phyloP scores from a whole-genome alignment of 2,797 vertebrate genomes.

The Toxotes lorentzi region DNA sequence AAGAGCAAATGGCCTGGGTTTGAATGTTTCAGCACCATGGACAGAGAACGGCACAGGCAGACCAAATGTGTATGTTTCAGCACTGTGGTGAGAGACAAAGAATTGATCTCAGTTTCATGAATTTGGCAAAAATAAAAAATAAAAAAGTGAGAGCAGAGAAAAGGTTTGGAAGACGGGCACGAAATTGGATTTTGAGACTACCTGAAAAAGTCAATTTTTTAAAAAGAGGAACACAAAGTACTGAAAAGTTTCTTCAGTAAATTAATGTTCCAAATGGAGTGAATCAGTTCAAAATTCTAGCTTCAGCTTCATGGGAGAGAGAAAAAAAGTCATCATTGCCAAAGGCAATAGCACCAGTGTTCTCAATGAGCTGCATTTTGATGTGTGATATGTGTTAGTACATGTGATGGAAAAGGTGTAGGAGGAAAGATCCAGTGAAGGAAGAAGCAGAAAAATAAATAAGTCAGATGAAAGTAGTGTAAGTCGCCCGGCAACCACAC shows the following conservation, averaged over 20 bases:
- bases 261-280: neutral
- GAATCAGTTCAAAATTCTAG: neutral
- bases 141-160: neutral
- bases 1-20: neutral
- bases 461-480: no score
- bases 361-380: neutral
- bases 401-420: neutral
- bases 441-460: no score
- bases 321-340: neutral
- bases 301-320: neutral
- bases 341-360: neutral
- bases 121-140: neutral
- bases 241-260: neutral
- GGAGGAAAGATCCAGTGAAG: no score
- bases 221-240: neutral
- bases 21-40: slow-evolving; percentile 49
- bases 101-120: neutral
- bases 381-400: neutral
- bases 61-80: slow-evolving; percentile 21
- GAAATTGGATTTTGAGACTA: neutral
- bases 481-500: neutral
- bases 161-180: neutral
- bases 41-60: neutral
- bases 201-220: neutral
- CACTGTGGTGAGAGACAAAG: slow-evolving; percentile 4